Conservation (phyloP, 2,797 vertebrate genomes). For the Ctenochaetus hawaiiensis region DNA sequence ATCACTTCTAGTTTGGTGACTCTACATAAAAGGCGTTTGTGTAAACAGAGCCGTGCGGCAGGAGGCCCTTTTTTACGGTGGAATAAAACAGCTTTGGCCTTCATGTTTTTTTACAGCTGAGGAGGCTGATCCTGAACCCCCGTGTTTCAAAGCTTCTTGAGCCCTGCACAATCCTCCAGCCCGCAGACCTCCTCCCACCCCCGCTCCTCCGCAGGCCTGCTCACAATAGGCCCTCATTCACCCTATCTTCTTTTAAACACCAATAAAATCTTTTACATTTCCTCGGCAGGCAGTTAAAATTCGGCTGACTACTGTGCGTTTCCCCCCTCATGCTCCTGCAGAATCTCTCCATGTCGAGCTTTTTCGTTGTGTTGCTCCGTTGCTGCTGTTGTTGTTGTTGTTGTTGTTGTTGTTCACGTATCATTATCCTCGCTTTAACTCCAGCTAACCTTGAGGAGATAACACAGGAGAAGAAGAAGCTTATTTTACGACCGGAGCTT, state of each 20-base stretch:
- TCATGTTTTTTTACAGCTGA: constrained; percentile 73
- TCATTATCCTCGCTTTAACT: constrained; percentile 6
- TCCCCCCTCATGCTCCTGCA: constrained; percentile 30
- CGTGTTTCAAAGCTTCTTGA: constrained; percentile 72
- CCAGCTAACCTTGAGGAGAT: constrained; percentile 34
- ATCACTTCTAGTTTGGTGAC: constrained; percentile 72
- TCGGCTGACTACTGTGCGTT: constrained; percentile 55
- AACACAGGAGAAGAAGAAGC: constrained; percentile 23
- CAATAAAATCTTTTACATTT: constrained; percentile 82
- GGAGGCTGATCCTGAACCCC: constrained; percentile 65
- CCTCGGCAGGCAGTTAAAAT: constrained; percentile 75
- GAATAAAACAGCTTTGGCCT: constrained; percentile 73
- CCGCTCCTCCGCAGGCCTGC: constrained; percentile 39
- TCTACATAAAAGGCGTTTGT: constrained; percentile 78
- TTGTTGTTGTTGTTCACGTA: constrained; percentile 1
- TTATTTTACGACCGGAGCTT: constrained; percentile 43
- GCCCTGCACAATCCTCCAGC: constrained; percentile 49
- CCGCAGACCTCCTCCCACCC: constrained; percentile 11
- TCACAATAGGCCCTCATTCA: constrained; percentile 73
- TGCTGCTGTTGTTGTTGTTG: no score
- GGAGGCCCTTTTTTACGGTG: constrained; percentile 59
- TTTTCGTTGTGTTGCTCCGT: constrained; percentile 3
- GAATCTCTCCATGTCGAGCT: constrained; percentile 17
- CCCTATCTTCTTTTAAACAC: constrained; percentile 69
- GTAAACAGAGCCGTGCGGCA: constrained; percentile 64